Conservation (phyloP, 2,797 vertebrate genomes). For the Microchirus variegatus region DNA sequence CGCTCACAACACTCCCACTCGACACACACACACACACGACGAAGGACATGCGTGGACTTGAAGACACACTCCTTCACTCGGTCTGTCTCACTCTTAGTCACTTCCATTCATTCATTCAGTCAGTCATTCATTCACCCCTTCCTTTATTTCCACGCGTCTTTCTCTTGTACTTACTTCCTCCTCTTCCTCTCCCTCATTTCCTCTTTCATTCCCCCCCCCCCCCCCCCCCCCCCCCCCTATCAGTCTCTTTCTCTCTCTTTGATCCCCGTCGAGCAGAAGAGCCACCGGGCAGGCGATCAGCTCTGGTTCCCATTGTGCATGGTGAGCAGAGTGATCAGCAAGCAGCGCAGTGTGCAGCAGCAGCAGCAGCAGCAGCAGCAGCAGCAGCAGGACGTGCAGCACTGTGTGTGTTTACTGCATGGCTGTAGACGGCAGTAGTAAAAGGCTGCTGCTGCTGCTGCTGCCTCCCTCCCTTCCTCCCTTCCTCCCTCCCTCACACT, state of each 20-base stretch:
- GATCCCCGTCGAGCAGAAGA: conserved; percentile 65
- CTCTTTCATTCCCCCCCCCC: conserved; percentile 36
- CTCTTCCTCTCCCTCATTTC: conserved; percentile 53
- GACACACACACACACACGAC: conserved; percentile 15
- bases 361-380: too few relatives aligned
- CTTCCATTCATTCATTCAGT: conserved; percentile 15
- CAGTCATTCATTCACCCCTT: conserved; percentile 21
- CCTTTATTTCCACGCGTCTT: conserved; percentile 43
- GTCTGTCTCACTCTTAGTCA: background rate
- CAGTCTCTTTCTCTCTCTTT: conserved; percentile 56
- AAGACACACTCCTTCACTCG: conserved; percentile 38
- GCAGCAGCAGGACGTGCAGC: conserved; percentile 55
- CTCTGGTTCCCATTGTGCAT: conserved; percentile 65
- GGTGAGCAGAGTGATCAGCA: conserved; percentile 64
- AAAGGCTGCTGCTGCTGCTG: conserved; percentile 32
- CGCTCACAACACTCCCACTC: conserved; percentile 23
- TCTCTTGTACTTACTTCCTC: conserved; percentile 57
- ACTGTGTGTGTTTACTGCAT: conserved; percentile 64
- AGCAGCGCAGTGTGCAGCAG: conserved; percentile 65
- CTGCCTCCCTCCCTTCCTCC: conserved; percentile 14
- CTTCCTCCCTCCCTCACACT: conserved; percentile 26
- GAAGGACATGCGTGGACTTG: background rate
- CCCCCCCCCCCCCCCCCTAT: conserved; percentile 22
- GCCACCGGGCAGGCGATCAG: conserved; percentile 61
- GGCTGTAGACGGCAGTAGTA: conserved; percentile 69